Percentiles rank a stretch among this genome's conserved stretches.
phyloP scores from a whole-genome alignment of 2,797 vertebrate species.

The Nannoperca obscura region DNA sequence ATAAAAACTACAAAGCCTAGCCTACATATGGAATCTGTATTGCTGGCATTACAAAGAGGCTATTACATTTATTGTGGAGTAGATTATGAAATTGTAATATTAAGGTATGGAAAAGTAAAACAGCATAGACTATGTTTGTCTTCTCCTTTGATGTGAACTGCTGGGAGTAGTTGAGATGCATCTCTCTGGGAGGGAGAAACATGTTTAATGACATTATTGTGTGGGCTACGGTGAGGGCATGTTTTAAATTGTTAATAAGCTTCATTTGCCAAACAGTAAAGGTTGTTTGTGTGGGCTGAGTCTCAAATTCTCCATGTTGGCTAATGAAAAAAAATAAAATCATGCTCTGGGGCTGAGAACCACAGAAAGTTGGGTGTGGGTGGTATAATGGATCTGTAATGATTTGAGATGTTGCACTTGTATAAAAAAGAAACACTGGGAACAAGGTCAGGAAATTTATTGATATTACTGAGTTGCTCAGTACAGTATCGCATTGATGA shows the following conservation, averaged over 20 bases:
- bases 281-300: conserved; percentile 79
- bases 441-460: conserved; percentile 68
- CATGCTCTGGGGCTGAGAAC: conserved; percentile 63
- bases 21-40: conserved; percentile 14
- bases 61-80: conserved; percentile 3
- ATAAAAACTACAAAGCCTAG: conserved; percentile 18
- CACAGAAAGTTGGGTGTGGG: conserved; percentile 70
- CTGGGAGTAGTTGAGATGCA: conserved; percentile 46
- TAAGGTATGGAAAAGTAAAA: conserved; percentile 31
- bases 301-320: conserved; percentile 66
- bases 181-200: conserved; percentile 53
- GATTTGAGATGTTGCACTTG: conserved; percentile 65
- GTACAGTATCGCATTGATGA: conserved; percentile 22
- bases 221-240: conserved; percentile 65
- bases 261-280: conserved; percentile 77
- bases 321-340: conserved; percentile 69
- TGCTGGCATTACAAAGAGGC: conserved; percentile 4
- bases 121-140: conserved; percentile 21
- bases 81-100: conserved; percentile 21
- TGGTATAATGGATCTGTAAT: conserved; percentile 71
- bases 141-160: conserved; percentile 41
- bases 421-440: conserved; percentile 37
- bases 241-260: conserved; percentile 80
- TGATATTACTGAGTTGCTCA: conserved; percentile 42
- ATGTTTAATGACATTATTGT: conserved; percentile 69